Evolutionary conservation across 2,113 vertebrate species (phyloP).

Genomic region (Microtus ochrogaster): DNA sequence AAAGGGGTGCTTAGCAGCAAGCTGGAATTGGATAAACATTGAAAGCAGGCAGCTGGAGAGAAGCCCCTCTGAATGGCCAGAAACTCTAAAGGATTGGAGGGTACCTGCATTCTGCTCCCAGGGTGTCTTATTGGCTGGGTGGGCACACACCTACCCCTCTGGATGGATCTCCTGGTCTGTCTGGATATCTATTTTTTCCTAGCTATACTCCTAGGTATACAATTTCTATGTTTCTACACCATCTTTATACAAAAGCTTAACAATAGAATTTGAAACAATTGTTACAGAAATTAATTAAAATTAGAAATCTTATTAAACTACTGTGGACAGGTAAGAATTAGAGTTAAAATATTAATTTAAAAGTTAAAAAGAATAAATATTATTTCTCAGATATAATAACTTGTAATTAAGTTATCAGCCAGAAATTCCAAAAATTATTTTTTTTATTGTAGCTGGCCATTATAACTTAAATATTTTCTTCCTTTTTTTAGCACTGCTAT

Average conservation of each 20-base stretch:
- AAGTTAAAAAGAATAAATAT: conserved; percentile 66
- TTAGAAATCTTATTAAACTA: conserved; percentile 41
- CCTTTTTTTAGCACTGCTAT: conserved; percentile 54
- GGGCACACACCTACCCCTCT: too few relatives aligned
- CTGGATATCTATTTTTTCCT: too few relatives aligned
- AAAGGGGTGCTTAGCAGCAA: too few relatives aligned
- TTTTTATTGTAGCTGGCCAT: conserved; percentile 58
- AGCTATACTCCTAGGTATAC: not conserved
- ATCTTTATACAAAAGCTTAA: not conserved
- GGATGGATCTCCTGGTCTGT: too few relatives aligned
- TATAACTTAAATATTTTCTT: conserved; percentile 54
- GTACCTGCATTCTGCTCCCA: too few relatives aligned
- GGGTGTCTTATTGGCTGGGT: too few relatives aligned
- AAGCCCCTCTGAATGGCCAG: too few relatives aligned
- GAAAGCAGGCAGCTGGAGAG: too few relatives aligned
- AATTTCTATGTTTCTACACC: not conserved
- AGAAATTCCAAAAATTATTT: conserved; percentile 51
- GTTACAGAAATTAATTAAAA: conserved; percentile 57
- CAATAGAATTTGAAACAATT: conserved; percentile 42
- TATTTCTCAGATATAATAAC: conserved; percentile 64
- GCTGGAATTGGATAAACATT: too few relatives aligned
- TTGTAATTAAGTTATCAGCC: conserved; percentile 64
- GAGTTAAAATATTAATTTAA: conserved; percentile 70
- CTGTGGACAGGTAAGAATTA: conserved; percentile 27
- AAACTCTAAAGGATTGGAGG: too few relatives aligned